Percentiles rank a stretch among this genome's conserved stretches.
phyloP scores from a whole-genome alignment of 92 coral and sea anemone genomes.

The Phenganax stokvisi region DNA sequence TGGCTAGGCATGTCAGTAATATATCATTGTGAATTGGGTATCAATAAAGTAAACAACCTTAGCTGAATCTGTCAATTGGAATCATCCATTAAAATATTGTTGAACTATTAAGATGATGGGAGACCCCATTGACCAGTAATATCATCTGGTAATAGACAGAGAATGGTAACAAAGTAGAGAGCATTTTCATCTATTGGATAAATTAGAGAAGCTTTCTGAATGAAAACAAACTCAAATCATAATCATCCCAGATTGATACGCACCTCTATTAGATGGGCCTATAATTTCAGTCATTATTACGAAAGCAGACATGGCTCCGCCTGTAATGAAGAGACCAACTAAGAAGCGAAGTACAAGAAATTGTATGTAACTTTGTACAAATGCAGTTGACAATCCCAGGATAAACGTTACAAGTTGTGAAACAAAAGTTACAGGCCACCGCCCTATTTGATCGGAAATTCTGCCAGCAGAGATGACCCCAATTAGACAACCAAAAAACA shows the following conservation, averaged over 20 bases:
- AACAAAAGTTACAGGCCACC: slow-evolving; percentile 55
- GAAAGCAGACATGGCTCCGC: slow-evolving; percentile 58
- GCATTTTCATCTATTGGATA: too few relatives aligned
- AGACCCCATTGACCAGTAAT: too few relatives aligned
- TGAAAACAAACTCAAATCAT: not conserved
- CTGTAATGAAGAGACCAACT: slow-evolving; percentile 68
- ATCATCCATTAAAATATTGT: too few relatives aligned
- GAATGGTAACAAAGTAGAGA: too few relatives aligned
- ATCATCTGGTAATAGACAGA: too few relatives aligned
- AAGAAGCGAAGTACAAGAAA: slow-evolving; percentile 60
- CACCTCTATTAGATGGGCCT: slow-evolving; percentile 80
- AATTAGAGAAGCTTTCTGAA: not conserved
- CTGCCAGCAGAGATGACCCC: slow-evolving; percentile 67
- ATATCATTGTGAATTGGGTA: too few relatives aligned
- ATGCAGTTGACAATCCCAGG: slow-evolving; percentile 59
- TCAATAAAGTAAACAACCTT: too few relatives aligned
- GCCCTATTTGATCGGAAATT: slow-evolving; percentile 67
- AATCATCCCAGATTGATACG: not conserved
- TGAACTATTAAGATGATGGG: too few relatives aligned
- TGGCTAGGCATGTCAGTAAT: too few relatives aligned
- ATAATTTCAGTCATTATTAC: slow-evolving; percentile 74
- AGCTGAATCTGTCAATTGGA: too few relatives aligned
- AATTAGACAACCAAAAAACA: slow-evolving; percentile 68
- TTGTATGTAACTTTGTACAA: slow-evolving; percentile 63
- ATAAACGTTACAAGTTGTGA: slow-evolving; percentile 43